phyloP scores from a whole-genome alignment of 2,888 invertebrate genomes.

The Eupithecia subfuscata region DNA sequence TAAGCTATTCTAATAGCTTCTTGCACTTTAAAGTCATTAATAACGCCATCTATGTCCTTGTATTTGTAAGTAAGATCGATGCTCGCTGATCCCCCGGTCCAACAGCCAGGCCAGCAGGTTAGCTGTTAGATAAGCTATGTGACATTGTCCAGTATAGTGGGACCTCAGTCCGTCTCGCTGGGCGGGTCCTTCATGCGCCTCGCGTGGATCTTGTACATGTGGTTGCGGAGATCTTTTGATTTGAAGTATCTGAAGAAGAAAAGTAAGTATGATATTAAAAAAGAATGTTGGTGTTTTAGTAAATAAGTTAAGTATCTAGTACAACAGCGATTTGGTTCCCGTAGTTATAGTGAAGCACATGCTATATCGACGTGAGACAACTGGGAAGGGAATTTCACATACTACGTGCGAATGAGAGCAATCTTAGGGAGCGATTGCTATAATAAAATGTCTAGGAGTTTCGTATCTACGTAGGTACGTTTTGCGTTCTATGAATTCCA shows the following conservation, averaged over 20 bases:
- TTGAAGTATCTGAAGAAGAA: slow-evolving; percentile 60
- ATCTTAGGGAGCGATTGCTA: no score
- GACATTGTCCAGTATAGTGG: background rate
- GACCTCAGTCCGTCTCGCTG: slow-evolving; percentile 24
- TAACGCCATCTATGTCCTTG: background rate
- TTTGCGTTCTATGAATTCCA: no score
- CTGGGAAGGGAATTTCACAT: no score
- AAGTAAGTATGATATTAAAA: no score
- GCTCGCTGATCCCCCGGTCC: background rate
- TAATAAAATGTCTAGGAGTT: no score
- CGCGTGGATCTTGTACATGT: slow-evolving; percentile 69
- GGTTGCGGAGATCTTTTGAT: slow-evolving; percentile 67
- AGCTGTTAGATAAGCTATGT: background rate
- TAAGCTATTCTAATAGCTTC: background rate
- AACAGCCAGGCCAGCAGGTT: background rate
- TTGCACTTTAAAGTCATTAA: background rate
- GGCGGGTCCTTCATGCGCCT: slow-evolving; percentile 32
- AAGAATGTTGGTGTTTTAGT: no score
- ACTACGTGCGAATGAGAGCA: no score
- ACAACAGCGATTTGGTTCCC: no score
- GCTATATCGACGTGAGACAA: no score
- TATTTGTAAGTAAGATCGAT: background rate
- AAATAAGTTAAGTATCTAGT: no score
- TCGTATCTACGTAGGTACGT: no score
- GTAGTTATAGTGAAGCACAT: no score